Evolutionary conservation across 2,113 vertebrate species (phyloP).

Genomic region (Dasyornis broadbenti): DNA sequence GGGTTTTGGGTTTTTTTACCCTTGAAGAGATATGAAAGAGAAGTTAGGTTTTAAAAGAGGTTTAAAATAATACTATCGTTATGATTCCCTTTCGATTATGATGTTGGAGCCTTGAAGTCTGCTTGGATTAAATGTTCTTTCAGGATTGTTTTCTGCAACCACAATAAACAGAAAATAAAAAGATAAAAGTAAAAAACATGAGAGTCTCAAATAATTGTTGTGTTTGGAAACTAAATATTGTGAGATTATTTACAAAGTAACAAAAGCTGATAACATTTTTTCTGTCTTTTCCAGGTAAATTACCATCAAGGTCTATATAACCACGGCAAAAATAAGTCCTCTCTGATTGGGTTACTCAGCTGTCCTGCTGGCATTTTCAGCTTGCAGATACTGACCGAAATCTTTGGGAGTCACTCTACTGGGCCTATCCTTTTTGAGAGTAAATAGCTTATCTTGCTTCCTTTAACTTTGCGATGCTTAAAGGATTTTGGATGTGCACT

Average conservation of each 20-base stretch:
- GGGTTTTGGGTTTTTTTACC: not conserved
- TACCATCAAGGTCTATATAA: not conserved
- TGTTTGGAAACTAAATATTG: not conserved
- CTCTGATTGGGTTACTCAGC: not conserved
- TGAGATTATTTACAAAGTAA: not conserved
- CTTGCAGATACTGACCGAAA: not conserved
- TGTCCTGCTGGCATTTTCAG: not conserved
- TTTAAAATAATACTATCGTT: not conserved
- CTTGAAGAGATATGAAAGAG: not conserved
- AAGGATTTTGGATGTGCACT: not conserved
- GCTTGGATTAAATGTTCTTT: not conserved
- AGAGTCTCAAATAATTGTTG: not conserved
- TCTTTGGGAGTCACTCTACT: not conserved
- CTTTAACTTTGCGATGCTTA: not conserved
- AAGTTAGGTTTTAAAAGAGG: not conserved
- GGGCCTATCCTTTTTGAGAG: not conserved
- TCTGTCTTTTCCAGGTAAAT: not conserved
- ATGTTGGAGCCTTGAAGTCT: not conserved
- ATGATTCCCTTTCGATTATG: not conserved
- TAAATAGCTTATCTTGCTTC: conserved; percentile 15
- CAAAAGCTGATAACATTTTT: not conserved
- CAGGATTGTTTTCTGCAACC: not conserved
- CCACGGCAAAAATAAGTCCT: not conserved
- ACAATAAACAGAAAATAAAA: not conserved
- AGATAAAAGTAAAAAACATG: not conserved